A percentile compares a stretch with the other conserved stretches of the same genome.
phyloP scores from a whole-genome alignment of 2,797 vertebrate genomes.

The Chromobotia macracanthus region DNA sequence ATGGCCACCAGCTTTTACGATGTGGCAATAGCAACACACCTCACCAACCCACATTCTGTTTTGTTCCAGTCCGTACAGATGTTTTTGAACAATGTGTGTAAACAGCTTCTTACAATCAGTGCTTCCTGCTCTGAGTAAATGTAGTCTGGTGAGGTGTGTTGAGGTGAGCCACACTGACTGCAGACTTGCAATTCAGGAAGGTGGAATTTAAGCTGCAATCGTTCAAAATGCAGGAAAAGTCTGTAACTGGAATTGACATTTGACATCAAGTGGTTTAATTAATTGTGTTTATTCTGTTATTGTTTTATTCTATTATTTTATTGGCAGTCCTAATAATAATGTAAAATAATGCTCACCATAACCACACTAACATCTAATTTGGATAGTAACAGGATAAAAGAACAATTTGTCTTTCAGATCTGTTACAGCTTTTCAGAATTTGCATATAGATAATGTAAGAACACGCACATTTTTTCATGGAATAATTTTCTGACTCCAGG shows the following conservation, averaged over 20 bases:
- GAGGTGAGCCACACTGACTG: no score
- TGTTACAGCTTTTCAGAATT: not conserved
- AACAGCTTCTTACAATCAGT: no score
- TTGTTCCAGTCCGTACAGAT: no score
- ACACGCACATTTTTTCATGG: conserved; percentile 26
- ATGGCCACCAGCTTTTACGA: no score
- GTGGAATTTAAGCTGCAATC: no score
- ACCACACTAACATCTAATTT: not conserved
- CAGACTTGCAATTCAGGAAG: no score
- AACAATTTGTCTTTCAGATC: not conserved
- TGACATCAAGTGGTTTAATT: not conserved
- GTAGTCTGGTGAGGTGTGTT: no score
- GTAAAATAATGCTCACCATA: not conserved
- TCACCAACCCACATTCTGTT: no score
- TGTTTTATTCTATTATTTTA: not conserved
- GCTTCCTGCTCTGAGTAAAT: no score
- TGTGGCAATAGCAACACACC: no score
- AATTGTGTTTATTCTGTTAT: not conserved
- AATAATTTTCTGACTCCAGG: conserved; percentile 48
- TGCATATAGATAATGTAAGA: not conserved
- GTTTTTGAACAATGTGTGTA: no score
- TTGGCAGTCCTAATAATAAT: not conserved
- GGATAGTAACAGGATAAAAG: not conserved
- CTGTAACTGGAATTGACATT: not conserved
- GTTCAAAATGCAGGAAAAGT: no score